Evolutionary conservation across 2,113 vertebrate species (phyloP).

Genomic region (Himantopus leucocephalus): DNA sequence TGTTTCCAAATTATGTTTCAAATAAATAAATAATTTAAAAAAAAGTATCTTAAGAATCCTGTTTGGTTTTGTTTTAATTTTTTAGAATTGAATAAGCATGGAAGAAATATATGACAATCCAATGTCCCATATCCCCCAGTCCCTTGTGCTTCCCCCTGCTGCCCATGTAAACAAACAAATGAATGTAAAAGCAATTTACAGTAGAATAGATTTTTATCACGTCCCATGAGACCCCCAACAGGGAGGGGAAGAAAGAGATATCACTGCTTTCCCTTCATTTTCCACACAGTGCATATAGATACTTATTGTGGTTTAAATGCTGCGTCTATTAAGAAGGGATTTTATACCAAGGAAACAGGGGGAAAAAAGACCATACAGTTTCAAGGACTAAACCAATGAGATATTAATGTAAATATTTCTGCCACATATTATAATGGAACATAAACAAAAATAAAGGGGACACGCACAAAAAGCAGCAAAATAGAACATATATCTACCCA

Average conservation of each 20-base stretch:
- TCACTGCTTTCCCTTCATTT: neutral
- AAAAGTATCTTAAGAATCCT: no score
- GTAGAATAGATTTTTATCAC: neutral
- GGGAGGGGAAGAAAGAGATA: neutral
- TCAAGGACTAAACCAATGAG: neutral
- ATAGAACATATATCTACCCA: neutral
- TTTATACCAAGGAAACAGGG: neutral
- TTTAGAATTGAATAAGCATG: neutral
- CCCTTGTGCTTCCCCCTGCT: fast-evolving
- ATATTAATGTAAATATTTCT: neutral
- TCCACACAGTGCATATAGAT: neutral
- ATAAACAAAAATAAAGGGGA: neutral
- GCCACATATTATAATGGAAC: neutral
- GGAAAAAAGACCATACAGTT: fast-evolving
- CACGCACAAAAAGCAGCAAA: neutral
- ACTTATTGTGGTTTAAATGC: neutral
- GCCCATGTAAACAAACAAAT: neutral
- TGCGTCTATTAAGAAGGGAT: neutral
- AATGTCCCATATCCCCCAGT: neutral
- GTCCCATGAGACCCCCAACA: neutral
- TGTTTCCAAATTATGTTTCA: neutral
- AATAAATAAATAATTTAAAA: neutral
- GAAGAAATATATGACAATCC: neutral
- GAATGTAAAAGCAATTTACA: neutral
- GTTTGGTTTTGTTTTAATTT: neutral